Conservation (phyloP, 2,113 vertebrate species). For the Mesoclemmys tuberculata region DNA sequence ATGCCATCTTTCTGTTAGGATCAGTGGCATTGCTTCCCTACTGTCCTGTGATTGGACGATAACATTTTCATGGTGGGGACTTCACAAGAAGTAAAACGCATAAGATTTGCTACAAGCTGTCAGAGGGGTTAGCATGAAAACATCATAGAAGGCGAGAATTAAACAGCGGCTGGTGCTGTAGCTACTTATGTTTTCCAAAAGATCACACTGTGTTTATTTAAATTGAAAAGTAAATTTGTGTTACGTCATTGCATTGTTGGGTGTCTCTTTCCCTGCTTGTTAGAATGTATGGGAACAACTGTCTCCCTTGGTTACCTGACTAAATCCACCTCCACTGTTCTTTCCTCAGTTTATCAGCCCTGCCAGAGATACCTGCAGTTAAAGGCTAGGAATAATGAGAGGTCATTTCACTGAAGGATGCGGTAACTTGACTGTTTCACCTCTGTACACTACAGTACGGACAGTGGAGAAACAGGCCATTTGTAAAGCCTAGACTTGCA, state of each 20-base stretch:
- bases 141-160: not conserved
- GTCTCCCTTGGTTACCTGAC: not conserved
- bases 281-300: not conserved
- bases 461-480: not conserved
- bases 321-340: accelerated
- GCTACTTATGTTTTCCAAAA: not conserved
- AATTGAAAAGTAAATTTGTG: not conserved
- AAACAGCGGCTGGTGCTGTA: not conserved
- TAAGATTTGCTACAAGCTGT: not conserved
- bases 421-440: not conserved
- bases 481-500: not conserved
- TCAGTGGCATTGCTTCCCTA: too few relatives aligned
- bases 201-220: not conserved
- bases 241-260: not conserved
- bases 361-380: not conserved
- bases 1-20: not conserved
- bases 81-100: not conserved
- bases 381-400: not conserved
- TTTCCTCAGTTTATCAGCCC: accelerated
- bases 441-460: not conserved
- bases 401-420: not conserved
- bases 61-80: not conserved
- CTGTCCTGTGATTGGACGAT: not conserved
- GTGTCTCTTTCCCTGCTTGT: not conserved
- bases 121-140: not conserved